A percentile compares a stretch with the other conserved stretches of the same genome.
These are phyloP conservation scores for Flexamia atlantica DNA, from an alignment of 2,888 invertebrate species.

Conservation along the genomic window DNA sequence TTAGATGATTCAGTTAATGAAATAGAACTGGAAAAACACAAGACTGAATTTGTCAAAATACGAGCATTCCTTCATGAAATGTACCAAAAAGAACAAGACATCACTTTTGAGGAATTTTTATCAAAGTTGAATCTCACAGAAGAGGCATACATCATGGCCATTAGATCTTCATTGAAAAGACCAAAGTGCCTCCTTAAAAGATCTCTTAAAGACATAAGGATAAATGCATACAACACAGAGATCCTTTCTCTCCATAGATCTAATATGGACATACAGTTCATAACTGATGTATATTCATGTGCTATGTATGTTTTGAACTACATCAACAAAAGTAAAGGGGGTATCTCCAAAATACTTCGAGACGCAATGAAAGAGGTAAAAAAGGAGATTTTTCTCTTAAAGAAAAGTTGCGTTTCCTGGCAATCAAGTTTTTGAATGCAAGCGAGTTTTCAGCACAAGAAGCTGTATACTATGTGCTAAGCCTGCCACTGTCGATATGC, in stretches of 20 bases:
- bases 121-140: conserved; percentile 60
- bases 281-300: conserved; percentile 31
- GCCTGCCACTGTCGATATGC: background rate
- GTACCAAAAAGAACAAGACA: conserved; percentile 27
- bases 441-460: conserved; percentile 70
- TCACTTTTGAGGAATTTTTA: conserved; percentile 64
- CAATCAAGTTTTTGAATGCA: conserved; percentile 68
- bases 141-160: conserved; percentile 63
- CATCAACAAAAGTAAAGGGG: conserved; percentile 67
- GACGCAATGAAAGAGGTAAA: conserved; percentile 57
- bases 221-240: conserved; percentile 66
- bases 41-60: background rate
- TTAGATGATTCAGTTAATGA: conserved; percentile 13
- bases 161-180: conserved; percentile 60
- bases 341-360: conserved; percentile 68
- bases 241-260: conserved; percentile 5
- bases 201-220: conserved; percentile 57
- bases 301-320: conserved; percentile 70
- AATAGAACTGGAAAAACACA: background rate
- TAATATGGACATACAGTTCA: conserved; percentile 71
- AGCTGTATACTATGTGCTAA: conserved; percentile 67
- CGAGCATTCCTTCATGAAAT: background rate
- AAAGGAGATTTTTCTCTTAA: conserved; percentile 69
- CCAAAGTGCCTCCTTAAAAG: conserved; percentile 63
- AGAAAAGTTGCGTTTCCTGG: conserved; percentile 68